Percentiles rank a stretch among this genome's conserved stretches.
Evolutionary conservation across 2,113 vertebrate genomes (phyloP).

Genomic region (Pluvialis apricaria): DNA sequence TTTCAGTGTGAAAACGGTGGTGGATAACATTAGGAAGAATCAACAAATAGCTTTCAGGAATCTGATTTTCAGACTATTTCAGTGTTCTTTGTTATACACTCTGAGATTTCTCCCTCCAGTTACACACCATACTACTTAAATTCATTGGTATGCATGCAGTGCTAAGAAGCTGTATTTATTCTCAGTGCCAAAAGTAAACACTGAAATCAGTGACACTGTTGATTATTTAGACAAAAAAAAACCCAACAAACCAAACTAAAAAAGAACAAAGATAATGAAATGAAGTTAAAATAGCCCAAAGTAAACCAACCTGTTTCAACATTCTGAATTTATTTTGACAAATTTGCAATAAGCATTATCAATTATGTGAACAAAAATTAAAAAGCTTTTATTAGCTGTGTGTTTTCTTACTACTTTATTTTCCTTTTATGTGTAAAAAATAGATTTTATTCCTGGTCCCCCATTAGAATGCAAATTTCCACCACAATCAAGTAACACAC

Average conservation of each 20-base stretch:
- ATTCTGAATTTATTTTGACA: conserved; percentile 6
- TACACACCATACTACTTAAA: neutral
- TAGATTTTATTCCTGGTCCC: neutral
- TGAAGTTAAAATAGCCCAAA: neutral
- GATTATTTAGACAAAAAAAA: neutral
- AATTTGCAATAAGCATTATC: neutral
- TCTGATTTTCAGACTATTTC: neutral
- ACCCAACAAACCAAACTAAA: neutral
- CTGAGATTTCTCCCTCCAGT: neutral
- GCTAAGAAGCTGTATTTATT: neutral
- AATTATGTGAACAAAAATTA: neutral
- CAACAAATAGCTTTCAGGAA: neutral
- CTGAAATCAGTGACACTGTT: neutral
- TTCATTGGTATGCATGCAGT: neutral
- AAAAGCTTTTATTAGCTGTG: neutral
- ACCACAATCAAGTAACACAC: neutral
- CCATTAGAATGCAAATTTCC: neutral
- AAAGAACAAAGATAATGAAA: neutral
- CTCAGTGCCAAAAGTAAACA: neutral
- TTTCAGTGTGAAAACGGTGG: neutral
- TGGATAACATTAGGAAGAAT: neutral
- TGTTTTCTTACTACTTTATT: neutral
- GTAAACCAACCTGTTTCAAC: neutral
- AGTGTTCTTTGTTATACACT: neutral
- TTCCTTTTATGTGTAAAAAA: neutral